Evolutionary conservation across 2,888 invertebrate genomes (phyloP), one percentile per base, ranked within the genome.

Genomic region (Ophonus ardosiacus): DNA sequence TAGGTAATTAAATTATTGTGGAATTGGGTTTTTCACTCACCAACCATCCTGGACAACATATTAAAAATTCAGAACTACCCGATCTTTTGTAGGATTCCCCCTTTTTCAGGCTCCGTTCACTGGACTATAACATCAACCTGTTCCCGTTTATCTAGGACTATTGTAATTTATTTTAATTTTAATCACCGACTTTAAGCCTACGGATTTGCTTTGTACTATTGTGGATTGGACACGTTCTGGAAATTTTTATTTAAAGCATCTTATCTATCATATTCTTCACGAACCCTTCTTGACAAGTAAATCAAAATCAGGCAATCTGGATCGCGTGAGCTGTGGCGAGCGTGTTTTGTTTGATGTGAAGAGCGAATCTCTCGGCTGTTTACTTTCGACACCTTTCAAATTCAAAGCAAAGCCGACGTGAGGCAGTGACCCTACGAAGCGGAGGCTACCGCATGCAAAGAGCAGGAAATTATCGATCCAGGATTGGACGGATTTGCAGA

Each of bases 381-480:
- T 78, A 78, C 51, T 78, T 56, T 78, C 78, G 78, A 57, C 78
- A 78, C 78, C 78, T 78, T 57, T 56, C 31, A 56, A 56, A 51
- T 57, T 57, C 51, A 57, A 51, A 78, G 78, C 78, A 74, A 51
- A 43, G 71, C 40, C 31, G 71, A 40, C 43, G 43, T 51, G 43
- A 51, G 43, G 43, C 18, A 56, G 40, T 74, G 51, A 74, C 43
- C 71, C 24, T 71, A n/a, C 38, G 71, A 38, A 38, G 24, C 1
- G 21, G 13, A 24, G 68, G 38, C n/a, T 31, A 38, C 38, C n/a
- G 68, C 38, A 68, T 63, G 63, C 63, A 63, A 63, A 63, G 24
- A 63, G 21, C 4, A 7, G 59, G 7, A 59, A 15, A 59, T 15
- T 59, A 59, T 51, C 13, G 43, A 51, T 51, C 13, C 43, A 8